phyloP scores from a whole-genome alignment of 2,113 vertebrate genomes.

The Myrmophylax atrothorax region DNA sequence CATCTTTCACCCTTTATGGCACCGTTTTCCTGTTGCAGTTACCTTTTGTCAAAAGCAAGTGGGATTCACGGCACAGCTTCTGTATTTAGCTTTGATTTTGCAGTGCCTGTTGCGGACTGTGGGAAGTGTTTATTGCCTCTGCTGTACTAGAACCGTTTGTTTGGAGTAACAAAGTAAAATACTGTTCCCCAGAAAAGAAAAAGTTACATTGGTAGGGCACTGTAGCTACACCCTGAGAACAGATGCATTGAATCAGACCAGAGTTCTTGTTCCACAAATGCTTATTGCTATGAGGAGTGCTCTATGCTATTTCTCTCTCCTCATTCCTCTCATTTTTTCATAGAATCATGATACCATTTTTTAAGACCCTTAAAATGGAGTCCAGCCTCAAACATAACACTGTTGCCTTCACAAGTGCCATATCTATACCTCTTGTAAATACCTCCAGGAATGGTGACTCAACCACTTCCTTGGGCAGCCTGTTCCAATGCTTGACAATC shows the following conservation, averaged over 20 bases:
- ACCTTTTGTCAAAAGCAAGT: not conserved
- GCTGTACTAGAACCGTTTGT: not conserved
- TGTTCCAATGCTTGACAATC: not conserved
- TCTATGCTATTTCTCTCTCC: not conserved
- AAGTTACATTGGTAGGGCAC: not conserved
- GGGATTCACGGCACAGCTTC: not conserved
- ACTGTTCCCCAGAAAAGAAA: not conserved
- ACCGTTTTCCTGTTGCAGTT: not conserved
- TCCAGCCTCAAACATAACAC: not conserved
- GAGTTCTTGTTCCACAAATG: not conserved
- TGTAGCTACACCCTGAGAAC: not conserved
- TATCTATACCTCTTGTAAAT: not conserved
- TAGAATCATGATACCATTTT: not conserved
- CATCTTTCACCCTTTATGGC: not conserved
- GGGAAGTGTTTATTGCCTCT: not conserved
- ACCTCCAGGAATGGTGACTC: not conserved
- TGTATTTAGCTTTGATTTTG: not conserved
- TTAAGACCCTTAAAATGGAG: not conserved
- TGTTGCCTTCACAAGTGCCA: not conserved
- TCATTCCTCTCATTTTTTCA: not conserved
- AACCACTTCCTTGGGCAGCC: not conserved
- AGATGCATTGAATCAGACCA: not conserved
- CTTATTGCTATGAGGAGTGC: not conserved
- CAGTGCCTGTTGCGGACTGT: not conserved
- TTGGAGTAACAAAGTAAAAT: not conserved